Evolutionary conservation across 2,113 vertebrate genomes (phyloP), one percentile per base, ranked within the genome.

Genomic region (Lophotis ruficrista): DNA sequence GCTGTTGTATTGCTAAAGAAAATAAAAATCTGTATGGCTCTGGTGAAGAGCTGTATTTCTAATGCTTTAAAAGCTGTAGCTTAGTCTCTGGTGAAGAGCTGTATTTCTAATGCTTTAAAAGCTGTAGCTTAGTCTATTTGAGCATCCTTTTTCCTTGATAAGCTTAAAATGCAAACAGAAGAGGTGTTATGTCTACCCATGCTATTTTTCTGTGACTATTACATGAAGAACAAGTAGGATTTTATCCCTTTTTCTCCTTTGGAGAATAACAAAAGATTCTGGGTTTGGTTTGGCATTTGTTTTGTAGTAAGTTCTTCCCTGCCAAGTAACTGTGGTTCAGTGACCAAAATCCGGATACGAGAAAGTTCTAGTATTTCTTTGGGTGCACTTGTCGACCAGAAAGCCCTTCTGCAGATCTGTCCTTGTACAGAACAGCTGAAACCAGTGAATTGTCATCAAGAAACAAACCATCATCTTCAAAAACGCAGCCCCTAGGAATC

Each of bases 291-390:
- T 60, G n/a, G 27, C 9, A 1, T 23, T 70, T 35, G 12, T 65
- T 56, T 54, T 73, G 15, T 9, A 54, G 12, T 50, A 21, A 31
- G 14, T 77, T 80, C 19, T 76, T 76, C 28, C 14, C 10, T 56
- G 48, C 14, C 2, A 0, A 2, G 1, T 15, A 43, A 10, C 22
- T 22, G 30, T 51, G 41, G 2, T 9, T 92, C 2, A 0, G n/a
- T 5, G 10, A 1, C 23, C 33, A 4, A 80, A 72, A 90, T n/a
- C 25, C 22, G 3, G 8, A 17, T 31, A 0, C 18, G 11, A 6
- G 56, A 24, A 73, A 7, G 60, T 37, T 28, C 20, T 14, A 18
- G 6, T 6, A 2, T 50, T 78, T 75, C 11, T 13, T 12, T 47
- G 50, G n/a, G n/a, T 54, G 31, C 15, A 4, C 28, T 19, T 62